Percentiles rank a stretch among this genome's conserved stretches.
Conservation (phyloP, 53 echinoderm and acorn worm species). For the Henricia sp. region DNA sequence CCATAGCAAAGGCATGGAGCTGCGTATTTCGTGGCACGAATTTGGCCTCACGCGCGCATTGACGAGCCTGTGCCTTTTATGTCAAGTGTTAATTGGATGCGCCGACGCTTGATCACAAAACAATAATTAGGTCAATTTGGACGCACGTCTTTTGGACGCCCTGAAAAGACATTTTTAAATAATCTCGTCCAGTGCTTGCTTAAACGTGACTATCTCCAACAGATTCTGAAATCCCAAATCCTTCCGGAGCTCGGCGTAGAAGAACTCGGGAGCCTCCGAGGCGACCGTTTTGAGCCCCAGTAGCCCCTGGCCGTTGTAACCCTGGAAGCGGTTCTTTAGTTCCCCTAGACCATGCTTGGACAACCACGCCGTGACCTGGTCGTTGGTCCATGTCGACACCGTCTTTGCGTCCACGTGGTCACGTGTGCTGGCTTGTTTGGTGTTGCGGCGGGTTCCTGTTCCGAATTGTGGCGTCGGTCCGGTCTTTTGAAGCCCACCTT, state of each 20-base stretch:
- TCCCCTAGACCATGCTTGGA: constrained; percentile 50
- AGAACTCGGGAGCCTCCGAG: constrained; percentile 77
- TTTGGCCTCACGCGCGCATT: too few species aligned
- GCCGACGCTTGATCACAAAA: too few species aligned
- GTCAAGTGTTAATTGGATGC: too few species aligned
- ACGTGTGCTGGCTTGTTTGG: not conserved
- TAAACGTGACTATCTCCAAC: constrained; percentile 73
- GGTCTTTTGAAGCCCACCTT: not conserved
- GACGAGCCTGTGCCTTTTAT: too few species aligned
- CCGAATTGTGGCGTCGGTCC: not conserved
- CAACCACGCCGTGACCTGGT: constrained; percentile 74
- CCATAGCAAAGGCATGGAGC: too few species aligned
- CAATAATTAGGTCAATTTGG: too few species aligned
- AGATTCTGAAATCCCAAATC: constrained; percentile 74
- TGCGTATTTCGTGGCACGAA: too few species aligned
- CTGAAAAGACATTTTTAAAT: not conserved
- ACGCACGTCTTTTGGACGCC: too few species aligned
- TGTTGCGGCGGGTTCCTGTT: not conserved
- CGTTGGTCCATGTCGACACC: constrained; percentile 62
- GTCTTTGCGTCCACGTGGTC: constrained; percentile 29
- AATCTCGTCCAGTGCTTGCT: constrained; percentile 77
- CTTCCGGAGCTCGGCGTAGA: constrained; percentile 66
- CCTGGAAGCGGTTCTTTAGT: constrained; percentile 66
- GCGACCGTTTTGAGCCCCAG: constrained; percentile 69
- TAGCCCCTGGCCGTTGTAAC: constrained; percentile 75